Conservation (phyloP, 1,140 invertebrate genomes). For the Riptortus pedestris region DNA sequence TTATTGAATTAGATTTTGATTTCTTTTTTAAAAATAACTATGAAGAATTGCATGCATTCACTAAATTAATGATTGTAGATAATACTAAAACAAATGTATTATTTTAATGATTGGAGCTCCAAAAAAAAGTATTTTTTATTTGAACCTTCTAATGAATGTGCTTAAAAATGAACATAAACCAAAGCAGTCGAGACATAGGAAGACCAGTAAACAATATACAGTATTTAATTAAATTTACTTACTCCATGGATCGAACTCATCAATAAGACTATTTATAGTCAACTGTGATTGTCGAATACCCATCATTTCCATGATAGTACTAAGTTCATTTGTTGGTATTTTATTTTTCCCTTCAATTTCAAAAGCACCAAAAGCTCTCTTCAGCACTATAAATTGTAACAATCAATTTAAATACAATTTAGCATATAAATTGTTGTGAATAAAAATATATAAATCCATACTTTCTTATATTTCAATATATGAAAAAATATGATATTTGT, state of each 20-base stretch:
- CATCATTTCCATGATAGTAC: conserved; percentile 64
- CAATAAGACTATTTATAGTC: conserved; percentile 53
- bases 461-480: conserved; percentile 1
- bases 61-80: too few relatives aligned
- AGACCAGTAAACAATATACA: too few relatives aligned
- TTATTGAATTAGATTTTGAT: too few relatives aligned
- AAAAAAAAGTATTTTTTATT: too few relatives aligned
- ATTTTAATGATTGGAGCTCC: too few relatives aligned
- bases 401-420: background rate
- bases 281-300: conserved; percentile 58
- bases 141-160: too few relatives aligned
- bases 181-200: too few relatives aligned
- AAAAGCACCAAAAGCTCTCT: conserved; percentile 68
- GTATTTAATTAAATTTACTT: conserved; percentile 31
- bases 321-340: conserved; percentile 61
- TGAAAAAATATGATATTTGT: background rate
- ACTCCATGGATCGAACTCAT: conserved; percentile 55
- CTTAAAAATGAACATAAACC: too few relatives aligned
- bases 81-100: too few relatives aligned
- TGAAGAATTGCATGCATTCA: too few relatives aligned
- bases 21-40: too few relatives aligned
- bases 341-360: conserved; percentile 64
- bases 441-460: background rate
- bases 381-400: conserved; percentile 46
- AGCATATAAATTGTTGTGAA: background rate